Conservation (phyloP, 2,797 vertebrate species). For the Halcyon chelicuti region DNA sequence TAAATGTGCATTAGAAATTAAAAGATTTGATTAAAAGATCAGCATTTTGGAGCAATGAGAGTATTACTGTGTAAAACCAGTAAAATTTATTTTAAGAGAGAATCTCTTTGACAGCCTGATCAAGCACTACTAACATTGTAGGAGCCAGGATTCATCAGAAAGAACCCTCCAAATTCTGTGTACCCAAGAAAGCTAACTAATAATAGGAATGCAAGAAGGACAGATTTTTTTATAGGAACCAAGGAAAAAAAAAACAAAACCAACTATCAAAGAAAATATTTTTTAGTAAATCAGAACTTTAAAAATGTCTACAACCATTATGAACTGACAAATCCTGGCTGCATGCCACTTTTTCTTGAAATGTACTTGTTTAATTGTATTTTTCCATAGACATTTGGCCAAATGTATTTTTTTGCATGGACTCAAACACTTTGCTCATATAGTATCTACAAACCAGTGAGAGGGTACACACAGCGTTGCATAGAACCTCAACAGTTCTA, state of each 20-base stretch:
- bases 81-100: not conserved
- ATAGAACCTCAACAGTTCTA: not conserved
- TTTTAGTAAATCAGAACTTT: not conserved
- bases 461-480: not conserved
- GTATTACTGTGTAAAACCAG: not conserved
- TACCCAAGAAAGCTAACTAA: not conserved
- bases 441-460: not conserved
- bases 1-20: not conserved
- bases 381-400: not conserved
- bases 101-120: not conserved
- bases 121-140: not conserved
- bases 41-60: not conserved
- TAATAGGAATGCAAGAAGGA: not conserved
- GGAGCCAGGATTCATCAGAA: not conserved
- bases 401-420: not conserved
- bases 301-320: not conserved
- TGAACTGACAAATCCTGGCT: not conserved
- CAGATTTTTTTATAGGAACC: not conserved
- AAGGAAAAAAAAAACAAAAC: not conserved
- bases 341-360: not conserved
- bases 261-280: not conserved
- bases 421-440: not conserved
- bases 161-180: not conserved
- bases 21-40: not conserved
- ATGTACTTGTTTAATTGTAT: not conserved